Evolutionary conservation across 1,140 invertebrate species (phyloP).

Genomic region (Vollenhovia emeryi): DNA sequence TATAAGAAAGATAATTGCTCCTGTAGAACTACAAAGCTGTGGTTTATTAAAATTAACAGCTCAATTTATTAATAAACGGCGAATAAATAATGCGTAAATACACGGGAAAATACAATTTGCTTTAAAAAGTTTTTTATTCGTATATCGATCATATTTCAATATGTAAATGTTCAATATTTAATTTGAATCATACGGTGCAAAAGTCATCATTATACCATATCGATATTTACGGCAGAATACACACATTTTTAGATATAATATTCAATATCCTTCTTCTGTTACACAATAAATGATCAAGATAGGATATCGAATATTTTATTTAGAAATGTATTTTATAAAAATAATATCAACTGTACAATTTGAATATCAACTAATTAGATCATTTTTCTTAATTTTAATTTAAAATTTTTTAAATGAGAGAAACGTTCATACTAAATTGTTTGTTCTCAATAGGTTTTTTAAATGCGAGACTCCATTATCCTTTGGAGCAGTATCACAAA

Average conservation of each 20-base stretch:
- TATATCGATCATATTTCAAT: not conserved
- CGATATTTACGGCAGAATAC: conserved; percentile 19
- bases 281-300: not conserved
- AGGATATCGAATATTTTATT: conserved; percentile 2
- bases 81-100: not conserved
- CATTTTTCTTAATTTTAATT: not conserved
- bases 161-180: conserved; percentile 22
- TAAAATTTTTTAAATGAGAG: conserved; percentile 18
- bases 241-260: conserved; percentile 24
- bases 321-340: not conserved
- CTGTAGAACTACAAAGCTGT: not conserved
- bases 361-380: not conserved
- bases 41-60: not conserved
- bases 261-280: not conserved
- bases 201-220: conserved; percentile 19
- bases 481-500: not conserved
- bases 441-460: not conserved
- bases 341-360: not conserved
- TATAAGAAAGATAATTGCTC: not conserved
- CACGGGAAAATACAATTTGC: not conserved
- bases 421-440: not conserved
- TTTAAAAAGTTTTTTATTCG: not conserved
- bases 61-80: not conserved
- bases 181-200: not conserved
- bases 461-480: not conserved